Percentiles rank a stretch among this genome's conserved stretches.
These are phyloP conservation scores for Betta splendens DNA, from an alignment of 2,797 vertebrate species.

Conservation along the genomic window DNA sequence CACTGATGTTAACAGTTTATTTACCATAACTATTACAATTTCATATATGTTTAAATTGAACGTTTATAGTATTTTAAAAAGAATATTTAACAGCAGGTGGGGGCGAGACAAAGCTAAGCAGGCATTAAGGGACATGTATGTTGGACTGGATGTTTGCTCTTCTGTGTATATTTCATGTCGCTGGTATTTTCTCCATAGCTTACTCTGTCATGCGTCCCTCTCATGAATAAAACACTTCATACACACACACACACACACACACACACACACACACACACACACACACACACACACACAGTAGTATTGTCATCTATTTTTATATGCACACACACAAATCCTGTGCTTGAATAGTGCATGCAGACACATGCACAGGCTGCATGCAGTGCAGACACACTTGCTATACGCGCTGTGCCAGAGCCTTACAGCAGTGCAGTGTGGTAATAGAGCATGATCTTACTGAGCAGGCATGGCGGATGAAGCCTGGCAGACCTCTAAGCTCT, in stretches of 20 bases:
- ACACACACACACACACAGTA: conserved; percentile 14
- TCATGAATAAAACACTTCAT: conserved; percentile 59
- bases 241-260: too few species aligned
- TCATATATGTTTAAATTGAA: not conserved
- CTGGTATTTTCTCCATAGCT: conserved; percentile 4
- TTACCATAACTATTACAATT: not conserved
- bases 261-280: conserved; percentile 11
- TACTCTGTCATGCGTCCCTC: conserved; percentile 15
- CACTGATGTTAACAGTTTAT: too few species aligned
- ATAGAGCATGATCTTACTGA: conserved; percentile 63
- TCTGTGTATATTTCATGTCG: conserved; percentile 15
- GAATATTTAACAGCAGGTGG: too few species aligned
- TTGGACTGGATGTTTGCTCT: conserved; percentile 1
- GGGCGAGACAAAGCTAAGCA: too few species aligned
- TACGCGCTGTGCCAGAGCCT: conserved; percentile 27
- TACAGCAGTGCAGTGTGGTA: conserved; percentile 46
- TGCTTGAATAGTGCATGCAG: conserved; percentile 11
- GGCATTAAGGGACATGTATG: too few species aligned
- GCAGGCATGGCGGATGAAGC: conserved; percentile 56
- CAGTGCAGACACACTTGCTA: conserved; percentile 19
- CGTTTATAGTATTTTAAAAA: not conserved
- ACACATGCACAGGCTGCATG: conserved; percentile 17
- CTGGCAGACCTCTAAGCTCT: conserved; percentile 53
- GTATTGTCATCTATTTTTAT: conserved; percentile 4
- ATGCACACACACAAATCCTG: not conserved